Evolutionary conservation across 2,888 invertebrate genomes (phyloP), one percentile per base, ranked within the genome.

Genomic region (Cetonia aurata): DNA sequence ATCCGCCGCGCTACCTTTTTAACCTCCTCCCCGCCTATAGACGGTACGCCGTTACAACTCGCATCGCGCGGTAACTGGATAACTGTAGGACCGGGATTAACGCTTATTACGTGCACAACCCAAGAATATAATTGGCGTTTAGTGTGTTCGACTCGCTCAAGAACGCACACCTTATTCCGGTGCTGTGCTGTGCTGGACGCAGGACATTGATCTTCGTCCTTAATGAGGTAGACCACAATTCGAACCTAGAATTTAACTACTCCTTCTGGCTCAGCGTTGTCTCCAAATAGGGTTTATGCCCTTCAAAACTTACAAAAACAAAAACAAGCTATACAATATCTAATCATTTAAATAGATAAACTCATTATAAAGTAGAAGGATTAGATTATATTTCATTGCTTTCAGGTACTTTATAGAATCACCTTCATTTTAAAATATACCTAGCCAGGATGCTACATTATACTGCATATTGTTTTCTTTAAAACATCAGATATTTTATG

Each of bases 31-130:
- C 62, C 62, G 48, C 48, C 15, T 48, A 31, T 50, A 46, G 33
- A 19, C 62, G 17, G 48, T 48, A 13, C 48, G 48, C 50, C 62
- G 62, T 62, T 62, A 62, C 62, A 62, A 62, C 62, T 62, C 62
- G 62, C 48, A 62, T 62, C 62, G 48, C 62, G 62, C 62, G 50
- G 62, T 62, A 62, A 62, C 62, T 62, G 62, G 62, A 62, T 62
- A 62, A 62, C 62, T 62, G 62, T 62, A 62, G 62, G 62, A 62
- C 62, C 62, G 62, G 62, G 62, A 62, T 62, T 62, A 62, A 62
- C 62, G 62, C 62, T 62, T 62, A 62, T 62, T 62, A 62, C 62
- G 62, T 62, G 62, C 62, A 62, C 62, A 48, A 62, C 62, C 62
- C 62, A 62, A 62, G 48, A 62, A 62, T 62, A 62, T 62, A 62